Evolutionary conservation across 2,113 vertebrate genomes (phyloP).

Genomic region (Dicentrarchus labrax): DNA sequence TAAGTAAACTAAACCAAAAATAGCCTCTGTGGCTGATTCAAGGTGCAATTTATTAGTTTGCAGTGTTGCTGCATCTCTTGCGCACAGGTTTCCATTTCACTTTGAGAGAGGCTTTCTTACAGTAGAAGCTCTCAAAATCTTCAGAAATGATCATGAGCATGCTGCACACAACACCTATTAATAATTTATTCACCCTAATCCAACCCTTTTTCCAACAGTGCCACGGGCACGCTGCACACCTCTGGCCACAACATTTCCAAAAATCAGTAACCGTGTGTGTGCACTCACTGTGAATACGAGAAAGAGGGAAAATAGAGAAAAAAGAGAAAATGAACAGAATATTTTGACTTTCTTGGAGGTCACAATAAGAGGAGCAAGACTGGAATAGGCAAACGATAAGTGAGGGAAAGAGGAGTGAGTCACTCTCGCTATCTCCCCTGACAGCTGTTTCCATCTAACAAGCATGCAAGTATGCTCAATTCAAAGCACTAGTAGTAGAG

Average conservation of each 20-base stretch:
- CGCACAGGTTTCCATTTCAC: conserved; percentile 11
- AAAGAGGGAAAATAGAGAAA: neutral
- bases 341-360: conserved; percentile 74
- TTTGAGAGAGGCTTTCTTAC: neutral
- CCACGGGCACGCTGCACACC: conserved; percentile 53
- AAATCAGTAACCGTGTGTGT: conserved; percentile 39
- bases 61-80: conserved; percentile 12
- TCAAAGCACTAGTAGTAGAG: conserved; percentile 66
- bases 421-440: conserved; percentile 72
- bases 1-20: conserved; percentile 13
- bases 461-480: conserved; percentile 72
- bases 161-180: conserved; percentile 15
- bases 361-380: conserved; percentile 60
- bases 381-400: conserved; percentile 74
- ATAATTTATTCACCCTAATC: conserved; percentile 63
- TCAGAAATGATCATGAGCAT: conserved; percentile 5
- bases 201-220: conserved; percentile 40
- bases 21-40: neutral
- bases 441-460: conserved; percentile 81
- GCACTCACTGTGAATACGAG: conserved; percentile 27
- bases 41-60: conserved; percentile 24
- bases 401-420: conserved; percentile 64
- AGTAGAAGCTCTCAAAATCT: neutral
- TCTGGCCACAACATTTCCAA: conserved; percentile 40
- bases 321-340: conserved; percentile 25